Base-by-base conservation (phyloP, 1,140 invertebrate genomes). In the Aphelenchoides besseyi region DNA sequence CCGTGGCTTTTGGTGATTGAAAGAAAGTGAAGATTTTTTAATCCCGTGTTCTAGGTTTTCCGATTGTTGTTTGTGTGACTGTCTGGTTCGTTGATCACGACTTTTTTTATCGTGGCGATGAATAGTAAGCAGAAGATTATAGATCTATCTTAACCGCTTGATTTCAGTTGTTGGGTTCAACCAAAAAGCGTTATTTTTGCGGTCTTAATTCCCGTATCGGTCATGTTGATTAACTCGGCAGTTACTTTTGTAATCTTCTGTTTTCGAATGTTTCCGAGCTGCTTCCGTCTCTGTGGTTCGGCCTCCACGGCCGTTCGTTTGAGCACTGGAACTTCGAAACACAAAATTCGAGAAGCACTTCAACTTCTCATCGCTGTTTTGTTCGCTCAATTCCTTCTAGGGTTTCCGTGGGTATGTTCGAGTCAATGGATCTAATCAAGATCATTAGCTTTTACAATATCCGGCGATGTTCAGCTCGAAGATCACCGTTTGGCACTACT, bases 401-500 rank as follows among this genome's bases (percentile, higher is more conserved):
- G 63, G 12, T 66, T 35, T 16, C 32, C 30, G 16, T 66, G 63
- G 32, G n/a, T n/a, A n/a, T n/a, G n/a, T n/a, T n/a, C n/a, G n/a
- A n/a, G n/a, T n/a, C n/a, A n/a, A n/a, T n/a, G n/a, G n/a, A n/a
- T n/a, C n/a, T n/a, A n/a, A n/a, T n/a, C n/a, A n/a, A n/a, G n/a
- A n/a, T n/a, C n/a, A n/a, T n/a, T n/a, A n/a, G n/a, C 16, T 66
- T 32, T 30, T 33, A 16, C 63, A 66, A 8, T 66, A 66, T 33
- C 36, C 36, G 2, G 30, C 63, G 16, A 36, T 66, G 63, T 66
- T 66, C 8, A n/a, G 28, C 0, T 1, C 63, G 3, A 37, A 66
- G 28, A 1, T 29, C n/a, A 66, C 63, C 16, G 63, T 66, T 37
- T 66, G 63, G 63, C 63, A 66, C 36, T 66, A 66, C 8, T 8